Evolutionary conservation across 2,113 vertebrate genomes (phyloP), one percentile per base, ranked within the genome.

Genomic region (Tragelaphus buxtoni): DNA sequence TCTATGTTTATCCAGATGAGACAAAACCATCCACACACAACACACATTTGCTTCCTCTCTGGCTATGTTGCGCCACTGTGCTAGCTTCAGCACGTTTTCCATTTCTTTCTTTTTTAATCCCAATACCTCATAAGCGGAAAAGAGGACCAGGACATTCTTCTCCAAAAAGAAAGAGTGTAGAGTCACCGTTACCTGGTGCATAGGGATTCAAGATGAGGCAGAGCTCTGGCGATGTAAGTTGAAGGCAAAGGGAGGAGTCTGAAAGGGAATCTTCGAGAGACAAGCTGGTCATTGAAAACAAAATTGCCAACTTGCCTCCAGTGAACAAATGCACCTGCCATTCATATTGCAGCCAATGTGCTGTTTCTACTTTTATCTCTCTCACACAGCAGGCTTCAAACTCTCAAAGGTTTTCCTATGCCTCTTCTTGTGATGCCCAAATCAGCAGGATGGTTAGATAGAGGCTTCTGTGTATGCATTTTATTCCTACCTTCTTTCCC

Each of bases 291-390:
- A 47, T 97, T 96, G 97, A 98, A 97, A 97, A 96, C 18, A 0
- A 97, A 98, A 98, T 98, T 98, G 97, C 97, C 97, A 97, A 56
- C 97, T 98, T 98, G 98, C 98, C 98, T 98, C 90, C 96, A 98
- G 98, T 98, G 97, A 95, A 96, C 95, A 98, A 98, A 96, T 97
- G 97, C 93, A 98, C 97, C 98, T 98, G 98, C 98, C 94, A 17
- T 98, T 98, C 96, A 88, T 97, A 97, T 32, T 96, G 97, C 96
- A 98, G 97, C 98, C 98, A 98, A 98, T 99, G 98, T 99, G 96
- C 94, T 98, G 92, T 97, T 98, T 95, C 98, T 98, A 97, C 97
- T 98, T 98, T 98, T 98, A 98, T 99, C 98, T 98, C 89, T 0
- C 0, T 93, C 95, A 96, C 85, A 80, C 98, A 98, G 98, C 98